Conservation (phyloP, 2,113 vertebrate genomes). For the Spheniscus mendiculus region DNA sequence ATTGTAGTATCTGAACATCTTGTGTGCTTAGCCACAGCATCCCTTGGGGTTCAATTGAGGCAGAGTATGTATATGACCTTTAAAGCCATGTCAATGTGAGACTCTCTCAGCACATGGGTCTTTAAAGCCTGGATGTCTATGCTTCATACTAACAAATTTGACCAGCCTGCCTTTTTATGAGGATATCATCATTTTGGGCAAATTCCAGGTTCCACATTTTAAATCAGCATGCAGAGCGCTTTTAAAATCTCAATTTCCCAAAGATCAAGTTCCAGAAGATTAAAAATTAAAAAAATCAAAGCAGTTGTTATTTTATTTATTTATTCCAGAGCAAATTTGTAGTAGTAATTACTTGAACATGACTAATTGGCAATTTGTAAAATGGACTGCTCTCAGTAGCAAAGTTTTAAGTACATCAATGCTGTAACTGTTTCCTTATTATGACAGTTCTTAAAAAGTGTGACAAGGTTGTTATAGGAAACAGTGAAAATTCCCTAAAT, state of each 20-base stretch:
- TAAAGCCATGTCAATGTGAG: conserved; percentile 54
- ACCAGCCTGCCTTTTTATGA: conserved; percentile 37
- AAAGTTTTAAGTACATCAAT: conserved; percentile 12
- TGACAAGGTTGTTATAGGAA: conserved; percentile 44
- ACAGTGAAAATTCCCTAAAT: background rate
- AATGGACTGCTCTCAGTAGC: conserved; percentile 23
- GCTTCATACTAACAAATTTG: conserved; percentile 33
- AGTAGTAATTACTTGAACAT: background rate
- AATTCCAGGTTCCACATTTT: conserved; percentile 24
- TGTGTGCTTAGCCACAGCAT: conserved; percentile 53
- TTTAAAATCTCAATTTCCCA: conserved; percentile 18
- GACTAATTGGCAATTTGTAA: conserved; percentile 34
- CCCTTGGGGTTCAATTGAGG: conserved; percentile 33
- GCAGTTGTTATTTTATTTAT: background rate
- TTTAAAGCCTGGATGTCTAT: conserved; percentile 8
- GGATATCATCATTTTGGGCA: background rate
- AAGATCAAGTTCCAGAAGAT: conserved; percentile 1
- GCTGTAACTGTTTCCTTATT: conserved; percentile 44
- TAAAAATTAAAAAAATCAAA: conserved; percentile 26
- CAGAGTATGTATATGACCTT: conserved; percentile 36
- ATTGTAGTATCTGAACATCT: conserved; percentile 59
- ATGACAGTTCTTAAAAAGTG: conserved; percentile 41
- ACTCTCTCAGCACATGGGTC: conserved; percentile 23
- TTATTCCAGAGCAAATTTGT: background rate
- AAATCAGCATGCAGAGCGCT: background rate